Base-by-base conservation (phyloP, 2,113 vertebrate genomes). In the Andinoacara biseriatus region DNA sequence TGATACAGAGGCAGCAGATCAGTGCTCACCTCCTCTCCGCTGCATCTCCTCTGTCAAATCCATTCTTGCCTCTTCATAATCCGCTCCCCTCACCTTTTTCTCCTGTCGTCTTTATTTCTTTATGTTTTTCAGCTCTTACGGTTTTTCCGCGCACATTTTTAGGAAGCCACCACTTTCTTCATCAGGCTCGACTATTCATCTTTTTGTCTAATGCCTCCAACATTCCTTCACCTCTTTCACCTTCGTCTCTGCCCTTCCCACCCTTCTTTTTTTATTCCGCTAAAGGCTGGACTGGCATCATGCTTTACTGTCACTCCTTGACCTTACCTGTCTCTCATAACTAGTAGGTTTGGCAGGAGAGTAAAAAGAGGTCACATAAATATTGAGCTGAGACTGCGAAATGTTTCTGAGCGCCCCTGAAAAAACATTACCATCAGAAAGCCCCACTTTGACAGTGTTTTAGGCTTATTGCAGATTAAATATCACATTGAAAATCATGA, bases 51-150 rank as follows among this genome's bases (percentile, higher is more conserved):
- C 65, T 74, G 74, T 87, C 83, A 85, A 18, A 79, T 26, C n/a
- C 46, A 29, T 54, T 57, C 29, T 81, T 24, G 17, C 18, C 58
- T 84, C 58, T 33, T 84, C 29, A 65, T 82, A 83, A 85, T 56
- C 52, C 76, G 35, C 72, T 82, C 49, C 62, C 77, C 40, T 78
- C 76, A 69, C 86, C 80, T 90, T 83, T 74, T 76, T 87, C 74
- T 62, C 31, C 59, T 59, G 33, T 61, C 40, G 1, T 72, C 61
- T 76, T 26, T 40, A 74, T 26, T 40, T 63, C 26, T 83, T 38
- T 67, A 26, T 52, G 20, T 78, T 15, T 29, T 24, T 26, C 20
- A 31, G 22, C 31, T 46, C 57, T n/a, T 18, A 52, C 17, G 2
- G 24, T 72, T 49, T 46, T 58, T 67, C 76, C 54, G 3, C 31